Evolutionary conservation across 2,113 vertebrate species (phyloP).

Genomic region (Oncorhynchus gorbuscha): DNA sequence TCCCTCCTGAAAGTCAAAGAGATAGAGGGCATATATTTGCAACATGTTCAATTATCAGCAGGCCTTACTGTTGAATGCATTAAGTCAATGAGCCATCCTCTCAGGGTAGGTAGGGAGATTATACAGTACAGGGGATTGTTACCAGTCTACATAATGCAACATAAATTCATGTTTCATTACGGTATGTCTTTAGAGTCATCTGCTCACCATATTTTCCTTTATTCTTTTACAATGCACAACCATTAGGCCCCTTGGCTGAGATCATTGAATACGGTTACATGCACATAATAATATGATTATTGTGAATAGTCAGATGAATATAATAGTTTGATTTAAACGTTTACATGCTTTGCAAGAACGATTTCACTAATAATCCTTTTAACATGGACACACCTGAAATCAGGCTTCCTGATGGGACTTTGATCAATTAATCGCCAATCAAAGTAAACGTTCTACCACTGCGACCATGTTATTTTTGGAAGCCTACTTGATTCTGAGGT

Average conservation of each 20-base stretch:
- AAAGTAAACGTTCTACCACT: too few species aligned
- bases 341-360: too few species aligned
- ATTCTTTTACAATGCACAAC: conserved; percentile 40
- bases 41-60: conserved; percentile 54
- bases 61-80: conserved; percentile 45
- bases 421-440: too few species aligned
- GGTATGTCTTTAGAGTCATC: conserved; percentile 28
- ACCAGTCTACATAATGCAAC: conserved; percentile 42
- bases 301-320: too few species aligned
- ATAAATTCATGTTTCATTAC: conserved; percentile 54
- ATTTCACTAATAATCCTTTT: too few species aligned
- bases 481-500: too few species aligned
- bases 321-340: too few species aligned
- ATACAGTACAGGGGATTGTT: conserved; percentile 24
- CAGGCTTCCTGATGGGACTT: too few species aligned
- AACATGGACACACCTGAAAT: too few species aligned
- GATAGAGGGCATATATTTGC: conserved; percentile 59
- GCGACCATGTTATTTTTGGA: too few species aligned
- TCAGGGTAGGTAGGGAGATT: conserved; percentile 22
- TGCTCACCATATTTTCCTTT: conserved; percentile 36
- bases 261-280: conserved; percentile 26
- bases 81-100: conserved; percentile 44
- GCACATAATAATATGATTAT: too few species aligned
- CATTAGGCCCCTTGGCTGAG: conserved; percentile 45
- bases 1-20: conserved; percentile 61